phyloP scores from a whole-genome alignment of 2,113 vertebrate species.

The Heteronetta atricapilla region DNA sequence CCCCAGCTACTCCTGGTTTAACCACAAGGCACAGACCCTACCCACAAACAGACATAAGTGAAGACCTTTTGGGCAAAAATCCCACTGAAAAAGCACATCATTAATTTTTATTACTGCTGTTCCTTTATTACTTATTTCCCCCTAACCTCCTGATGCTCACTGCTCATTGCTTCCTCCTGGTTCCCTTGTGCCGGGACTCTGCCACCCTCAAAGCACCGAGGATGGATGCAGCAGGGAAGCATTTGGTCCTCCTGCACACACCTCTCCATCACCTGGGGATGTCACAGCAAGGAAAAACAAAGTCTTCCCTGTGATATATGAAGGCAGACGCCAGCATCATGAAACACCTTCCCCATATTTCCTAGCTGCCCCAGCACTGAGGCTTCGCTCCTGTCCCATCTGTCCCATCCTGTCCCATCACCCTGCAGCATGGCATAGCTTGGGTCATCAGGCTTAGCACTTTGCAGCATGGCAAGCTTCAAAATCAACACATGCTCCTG shows the following conservation, averaged over 20 bases:
- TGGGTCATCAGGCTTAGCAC: not conserved
- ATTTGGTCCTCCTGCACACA: not conserved
- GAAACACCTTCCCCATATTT: not conserved
- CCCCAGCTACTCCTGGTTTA: not conserved
- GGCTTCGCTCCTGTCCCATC: not conserved
- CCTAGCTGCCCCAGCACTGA: not conserved
- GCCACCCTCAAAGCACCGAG: not conserved
- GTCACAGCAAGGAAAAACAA: not conserved
- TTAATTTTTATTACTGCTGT: not conserved
- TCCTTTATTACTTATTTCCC: not conserved
- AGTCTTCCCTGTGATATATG: rapidly evolving
- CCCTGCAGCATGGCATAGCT: not conserved
- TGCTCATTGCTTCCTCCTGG: not conserved
- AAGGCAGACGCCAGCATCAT: not conserved
- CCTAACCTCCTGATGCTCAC: not conserved
- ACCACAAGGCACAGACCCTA: not conserved
- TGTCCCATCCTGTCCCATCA: not conserved
- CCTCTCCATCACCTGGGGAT: not conserved
- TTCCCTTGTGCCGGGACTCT: not conserved
- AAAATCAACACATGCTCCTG: rapidly evolving
- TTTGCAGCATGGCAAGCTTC: not conserved
- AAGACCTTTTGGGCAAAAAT: not conserved
- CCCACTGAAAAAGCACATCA: not conserved
- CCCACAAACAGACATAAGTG: not conserved
- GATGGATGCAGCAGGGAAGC: not conserved